Evolutionary conservation across 1,140 invertebrate genomes (phyloP), one percentile per base, ranked within the genome.

Genomic region (Brachionus plicatilis): DNA sequence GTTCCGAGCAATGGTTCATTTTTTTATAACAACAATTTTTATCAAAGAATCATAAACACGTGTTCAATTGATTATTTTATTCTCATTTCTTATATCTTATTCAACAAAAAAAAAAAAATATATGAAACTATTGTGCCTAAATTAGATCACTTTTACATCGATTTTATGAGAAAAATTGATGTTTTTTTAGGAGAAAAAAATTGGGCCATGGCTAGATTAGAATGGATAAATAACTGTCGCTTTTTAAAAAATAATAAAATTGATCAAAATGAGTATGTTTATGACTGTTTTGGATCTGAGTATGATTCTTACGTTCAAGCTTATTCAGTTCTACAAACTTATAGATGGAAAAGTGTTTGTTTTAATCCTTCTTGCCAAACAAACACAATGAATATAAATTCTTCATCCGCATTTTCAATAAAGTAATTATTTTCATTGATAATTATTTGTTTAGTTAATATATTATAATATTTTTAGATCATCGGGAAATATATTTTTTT

Each of bases 41-140:
- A 33, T n/a, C 33, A 68, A 33, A 37, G 20, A 68, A 68, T 68
- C 24, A 68, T 37, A 68, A 68, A 68, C 33, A 68, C 65, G 4
- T 68, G 65, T 37, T 68, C 29, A 12, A 68, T 68, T 33, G 65
- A 68, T 68, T 68, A 68, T 68, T 68, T 68, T 68, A 33, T 68
- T 29, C 65, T 68, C 65, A 29, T 68, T 68, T 68, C 27, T 68
- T 27, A 68, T 68, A 37, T 68, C 24, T 9, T 68, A 33, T 68
- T 14, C 11, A 24, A 9, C 11, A 68, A 68, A 68, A 68, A 68
- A 68, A 68, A 68, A 14, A 29, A 68, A n/a, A 65, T 65, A 45
- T 37, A 68, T 68, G 33, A 37, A 68, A 1, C 24, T 9, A 2
- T 7, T 11, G 24, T 11, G 20, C 24, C 24, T 12, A 37, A 68